Evolutionary conservation across 2,888 invertebrate species (phyloP), one percentile per base, ranked within the genome.

Genomic region (Caenorhabditis drosophilae): DNA sequence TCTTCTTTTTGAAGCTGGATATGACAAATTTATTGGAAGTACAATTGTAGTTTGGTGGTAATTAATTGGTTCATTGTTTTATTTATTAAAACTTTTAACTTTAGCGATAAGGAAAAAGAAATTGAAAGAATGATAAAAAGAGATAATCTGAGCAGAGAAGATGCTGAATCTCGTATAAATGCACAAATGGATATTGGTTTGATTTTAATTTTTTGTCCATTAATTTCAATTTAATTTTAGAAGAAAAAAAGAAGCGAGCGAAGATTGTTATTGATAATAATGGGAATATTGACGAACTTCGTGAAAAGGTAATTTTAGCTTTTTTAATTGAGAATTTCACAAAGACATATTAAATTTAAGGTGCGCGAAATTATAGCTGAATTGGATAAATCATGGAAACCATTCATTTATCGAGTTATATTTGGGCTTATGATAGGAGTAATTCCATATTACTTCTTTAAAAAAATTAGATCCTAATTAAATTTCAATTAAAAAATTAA

Each of bases 11-110:
- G 81, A 81, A 41, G 70, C 56, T 40, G 75, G 70, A 36, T 78
- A 69, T 47, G 68, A 81, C 48, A 67, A 74, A 38, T 64, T 71
- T 38, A 52, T 80, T 15, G 59, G 64, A 22, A 77, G 69, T n/a
- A 73, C 71, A 12, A 70, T 80, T 47, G 80, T 80, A 9, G 76
- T 81, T 11, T 72, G 63, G 59, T 81, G 81, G 74, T 80, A 57
- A 15, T 46, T 56, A 23, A 7, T 12, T 4, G 18, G 22, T 6
- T 20, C 4, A 23, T 7, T 15, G 22, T 7, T 20, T 41, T 4
- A 41, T 41, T 20, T 26, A 26, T 27, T 3, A 16, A 27, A n/a
- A n/a, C n/a, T 46, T 12, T 15, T 26, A 26, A 20, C 56, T 78
- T 67, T 36, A 78, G 78, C 45, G 56, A 60, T 38, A 26, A 50